phyloP scores from a whole-genome alignment of 2,797 vertebrate genomes.

The Champsocephalus gunnari region DNA sequence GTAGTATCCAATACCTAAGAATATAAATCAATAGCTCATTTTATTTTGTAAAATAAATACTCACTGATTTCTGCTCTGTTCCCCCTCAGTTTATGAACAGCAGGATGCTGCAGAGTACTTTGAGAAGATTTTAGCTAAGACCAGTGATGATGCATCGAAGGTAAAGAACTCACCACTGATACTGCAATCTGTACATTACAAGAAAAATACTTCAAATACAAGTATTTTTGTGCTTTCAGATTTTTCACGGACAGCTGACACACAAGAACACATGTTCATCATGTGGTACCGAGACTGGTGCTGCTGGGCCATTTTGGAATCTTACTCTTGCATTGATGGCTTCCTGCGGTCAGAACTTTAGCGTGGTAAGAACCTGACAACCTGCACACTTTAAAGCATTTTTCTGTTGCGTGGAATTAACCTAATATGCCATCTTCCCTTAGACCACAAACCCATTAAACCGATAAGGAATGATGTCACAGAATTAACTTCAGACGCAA shows the following conservation, averaged over 20 bases:
- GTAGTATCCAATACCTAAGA: neutral
- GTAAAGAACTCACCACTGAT: conserved; percentile 31
- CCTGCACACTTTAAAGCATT: neutral
- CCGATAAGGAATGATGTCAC: no score
- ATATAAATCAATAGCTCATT: neutral
- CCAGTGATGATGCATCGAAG: conserved; percentile 49
- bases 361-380: conserved; percentile 67
- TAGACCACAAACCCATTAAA: neutral
- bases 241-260: conserved; percentile 68
- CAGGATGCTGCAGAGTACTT: conserved; percentile 80
- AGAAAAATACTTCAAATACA: neutral
- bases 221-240: conserved; percentile 55
- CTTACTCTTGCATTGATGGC: conserved; percentile 68
- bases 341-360: conserved; percentile 13
- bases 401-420: neutral
- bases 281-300: fast-evolving
- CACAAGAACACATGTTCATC: conserved; percentile 53
- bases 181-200: fast-evolving
- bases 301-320: conserved; percentile 59
- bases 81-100: conserved; percentile 61
- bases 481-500: neutral
- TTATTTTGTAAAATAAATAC: neutral
- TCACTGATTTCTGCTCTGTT: neutral
- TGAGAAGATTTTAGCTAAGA: conserved; percentile 73
- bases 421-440: neutral